Base-by-base conservation (phyloP, 2,113 vertebrate species). In the Chaetorhynchus papuensis region DNA sequence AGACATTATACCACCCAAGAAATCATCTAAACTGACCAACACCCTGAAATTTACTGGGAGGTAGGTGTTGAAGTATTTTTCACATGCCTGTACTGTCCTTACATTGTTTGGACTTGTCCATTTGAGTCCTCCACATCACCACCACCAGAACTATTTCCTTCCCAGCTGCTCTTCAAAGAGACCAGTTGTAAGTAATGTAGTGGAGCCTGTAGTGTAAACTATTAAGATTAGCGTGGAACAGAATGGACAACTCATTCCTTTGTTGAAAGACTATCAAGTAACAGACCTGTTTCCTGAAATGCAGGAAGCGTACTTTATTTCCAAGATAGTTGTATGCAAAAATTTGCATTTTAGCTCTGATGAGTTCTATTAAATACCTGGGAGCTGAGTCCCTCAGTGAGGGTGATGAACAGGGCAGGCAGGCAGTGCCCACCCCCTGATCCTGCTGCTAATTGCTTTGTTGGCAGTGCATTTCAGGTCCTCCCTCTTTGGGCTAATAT, bases 401-500 rank as follows among this genome's bases (percentile, higher is more conserved):
- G n/a, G 39, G 0, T 1, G 4, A 47, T 53, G 85, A 87, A 47
- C 57, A 63, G 42, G 35, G 61, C 66, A 60, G 33, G 39, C 15
- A 60, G 18, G 9, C 31, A 77, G 18, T 54, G 15, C 64, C 64
- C 54, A 75, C 8, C 37, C 44, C 31, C 22, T 42, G 6, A 28
- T 66, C 45, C 56, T 85, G 49, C n/a, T 79, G 93, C 35, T 64
- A 50, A 65, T 92, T 42, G 26, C 63, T 71, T 68, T 66, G 41
- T 88, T 89, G 93, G 94, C 93, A 95, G 50, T 77, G 57, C 3
- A 4, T 88, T 91, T 95, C 89, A 75, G 59, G 35, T 49, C 35
- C 11, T 83, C 61, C 50, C 76, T 87, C 70, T 50, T 27, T 56
- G 59, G 63, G 41, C 53, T 89, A 89, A 94, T 93, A 79, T 39